Base-by-base conservation (phyloP, 2,113 vertebrate genomes). In the Vulpes ferrilata region DNA sequence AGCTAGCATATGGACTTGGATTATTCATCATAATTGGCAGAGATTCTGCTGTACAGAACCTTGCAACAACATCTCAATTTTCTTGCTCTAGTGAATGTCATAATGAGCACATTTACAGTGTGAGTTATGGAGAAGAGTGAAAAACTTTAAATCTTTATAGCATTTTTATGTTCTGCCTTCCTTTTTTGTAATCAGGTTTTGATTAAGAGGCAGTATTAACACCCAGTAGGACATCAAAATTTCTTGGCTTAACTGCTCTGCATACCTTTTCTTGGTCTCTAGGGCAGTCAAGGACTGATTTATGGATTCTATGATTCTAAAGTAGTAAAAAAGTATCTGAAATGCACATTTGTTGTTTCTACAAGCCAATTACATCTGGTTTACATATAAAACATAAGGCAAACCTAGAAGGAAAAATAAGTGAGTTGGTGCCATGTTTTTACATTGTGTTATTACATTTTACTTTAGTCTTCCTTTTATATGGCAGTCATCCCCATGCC, bases 101-200 rank as follows among this genome's bases (percentile, higher is more conserved):
- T 90, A 97, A 98, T 43, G 95, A 97, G 96, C 74, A 91, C 96
- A 98, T 97, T 96, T 98, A 92, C 0, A 2, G 48, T 0, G 0
- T 96, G 95, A 98, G 76, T 98, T 98, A 98, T 93, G 93, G 84
- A 64, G 64, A 81, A 95, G 83, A 97, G 8, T 95, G 96, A 98
- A 97, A 94, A 97, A 82, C n/a, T 15, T 89, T 81, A 97, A 98
- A 98, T 98, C 97, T 98, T 98, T 96, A 97, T 95, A 97, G 80
- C 69, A 25, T 96, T 98, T 98, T 98, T 98, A 98, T 97, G 96
- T 55, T 97, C 97, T 96, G 79, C 87, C 89, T 97, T 98, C 95
- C 90, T 97, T 98, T 98, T 98, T 98, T 90, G 88, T 98, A 97
- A 98, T 98, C 96, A 88, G 97, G 97, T 98, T 97, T 98, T 98